Percentiles rank a stretch among this genome's conserved stretches.
Evolutionary conservation across 2,797 vertebrate species (phyloP).

Genomic region (Darevskia mixta): DNA sequence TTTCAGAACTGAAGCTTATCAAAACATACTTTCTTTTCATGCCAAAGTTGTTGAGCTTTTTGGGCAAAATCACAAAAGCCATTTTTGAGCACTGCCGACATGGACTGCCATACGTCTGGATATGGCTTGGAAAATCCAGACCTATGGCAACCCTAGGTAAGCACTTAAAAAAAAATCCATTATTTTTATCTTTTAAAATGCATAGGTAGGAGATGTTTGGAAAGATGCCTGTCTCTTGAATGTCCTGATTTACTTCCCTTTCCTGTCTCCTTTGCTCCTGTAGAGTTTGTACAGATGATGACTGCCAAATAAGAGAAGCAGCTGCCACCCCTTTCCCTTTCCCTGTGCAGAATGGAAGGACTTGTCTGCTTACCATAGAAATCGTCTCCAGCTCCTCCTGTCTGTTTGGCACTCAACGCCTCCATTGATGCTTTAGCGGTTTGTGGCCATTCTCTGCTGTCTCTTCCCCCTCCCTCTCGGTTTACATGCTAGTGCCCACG

Average conservation of each 20-base stretch:
- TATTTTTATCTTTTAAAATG: too few relatives aligned
- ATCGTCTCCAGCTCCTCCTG: neutral
- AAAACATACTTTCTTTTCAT: too few relatives aligned
- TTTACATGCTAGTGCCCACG: neutral
- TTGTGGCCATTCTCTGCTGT: conserved; percentile 25
- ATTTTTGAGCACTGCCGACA: too few relatives aligned
- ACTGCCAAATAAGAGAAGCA: conserved; percentile 85
- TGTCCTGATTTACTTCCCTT: neutral
- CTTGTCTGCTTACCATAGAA: neutral
- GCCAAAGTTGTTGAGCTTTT: too few relatives aligned
- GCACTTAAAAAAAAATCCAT: too few relatives aligned
- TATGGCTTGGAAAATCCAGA: too few relatives aligned
- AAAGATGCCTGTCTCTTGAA: neutral
- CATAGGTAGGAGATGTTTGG: too few relatives aligned
- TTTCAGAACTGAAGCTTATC: too few relatives aligned
- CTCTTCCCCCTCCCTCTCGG: neutral
- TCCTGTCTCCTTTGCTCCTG: conserved; percentile 25
- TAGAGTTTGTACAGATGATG: conserved; percentile 97
- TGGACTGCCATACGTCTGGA: too few relatives aligned
- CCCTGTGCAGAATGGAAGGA: conserved; percentile 38
- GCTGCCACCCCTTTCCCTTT: conserved; percentile 37
- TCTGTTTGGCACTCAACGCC: neutral
- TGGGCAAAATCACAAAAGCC: too few relatives aligned
- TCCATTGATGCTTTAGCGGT: conserved; percentile 18
- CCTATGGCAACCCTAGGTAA: too few relatives aligned